Evolutionary conservation across 2,888 invertebrate species (phyloP).

Genomic region (Choreutis nemorana): DNA sequence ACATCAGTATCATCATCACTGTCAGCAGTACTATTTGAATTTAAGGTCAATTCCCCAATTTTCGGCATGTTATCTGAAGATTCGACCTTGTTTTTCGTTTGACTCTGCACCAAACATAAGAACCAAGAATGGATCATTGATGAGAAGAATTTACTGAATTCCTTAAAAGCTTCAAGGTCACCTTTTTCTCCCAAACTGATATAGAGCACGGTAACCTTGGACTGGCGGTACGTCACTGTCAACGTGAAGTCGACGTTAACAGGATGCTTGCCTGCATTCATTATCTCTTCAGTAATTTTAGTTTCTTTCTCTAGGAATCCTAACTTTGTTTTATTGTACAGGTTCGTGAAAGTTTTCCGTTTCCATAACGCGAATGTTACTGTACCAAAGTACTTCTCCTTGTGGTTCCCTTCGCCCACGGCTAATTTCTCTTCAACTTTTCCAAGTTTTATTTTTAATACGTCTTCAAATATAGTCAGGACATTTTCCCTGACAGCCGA

Average conservation of each 20-base stretch:
- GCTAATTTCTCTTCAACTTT: constrained; percentile 21
- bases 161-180: constrained; percentile 21
- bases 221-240: constrained; percentile 19
- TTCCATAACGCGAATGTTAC: constrained; percentile 33
- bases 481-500: constrained; percentile 19
- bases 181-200: constrained; percentile 20
- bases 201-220: constrained; percentile 16
- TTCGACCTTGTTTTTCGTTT: too few relatives aligned
- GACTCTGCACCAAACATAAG: constrained; percentile 17
- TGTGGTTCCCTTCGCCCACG: constrained; percentile 19
- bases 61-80: too few relatives aligned
- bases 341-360: constrained; percentile 21
- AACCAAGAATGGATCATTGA: constrained; percentile 28
- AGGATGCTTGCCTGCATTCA: constrained; percentile 16
- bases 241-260: constrained; percentile 25
- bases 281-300: constrained; percentile 28
- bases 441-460: constrained; percentile 24
- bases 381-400: constrained; percentile 22
- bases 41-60: too few relatives aligned
- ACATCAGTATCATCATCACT: too few relatives aligned
- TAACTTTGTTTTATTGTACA: constrained; percentile 14
- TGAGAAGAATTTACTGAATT: constrained; percentile 33
- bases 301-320: constrained; percentile 24
- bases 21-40: too few relatives aligned
- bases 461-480: constrained; percentile 25